Evolutionary conservation across 2,113 vertebrate genomes (phyloP).

Genomic region (Polypterus bichir): DNA sequence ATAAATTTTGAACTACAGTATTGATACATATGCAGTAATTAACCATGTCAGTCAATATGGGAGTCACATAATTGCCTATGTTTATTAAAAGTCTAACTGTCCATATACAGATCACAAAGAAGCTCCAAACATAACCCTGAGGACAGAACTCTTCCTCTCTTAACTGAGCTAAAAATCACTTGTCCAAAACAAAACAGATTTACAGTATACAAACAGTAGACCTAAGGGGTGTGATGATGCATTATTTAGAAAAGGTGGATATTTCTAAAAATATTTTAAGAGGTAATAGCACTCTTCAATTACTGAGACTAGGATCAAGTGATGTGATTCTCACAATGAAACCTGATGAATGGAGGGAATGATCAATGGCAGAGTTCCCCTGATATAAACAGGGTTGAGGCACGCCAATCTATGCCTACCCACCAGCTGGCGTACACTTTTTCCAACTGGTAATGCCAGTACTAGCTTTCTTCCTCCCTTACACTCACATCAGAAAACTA

Average conservation of each 20-base stretch:
- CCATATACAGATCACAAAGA: not conserved
- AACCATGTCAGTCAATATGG: slow-evolving; percentile 78
- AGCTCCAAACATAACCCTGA: no score
- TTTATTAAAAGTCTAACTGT: slow-evolving; percentile 54
- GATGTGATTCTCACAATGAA: no score
- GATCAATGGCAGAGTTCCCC: no score
- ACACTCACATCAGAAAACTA: not conserved
- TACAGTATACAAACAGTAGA: not conserved
- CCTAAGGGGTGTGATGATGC: not conserved
- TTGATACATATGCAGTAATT: slow-evolving; percentile 53
- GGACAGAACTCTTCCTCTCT: not conserved
- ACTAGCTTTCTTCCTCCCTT: not conserved
- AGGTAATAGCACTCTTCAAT: no score
- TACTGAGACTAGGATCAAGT: no score
- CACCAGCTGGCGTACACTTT: no score
- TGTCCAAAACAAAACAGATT: not conserved
- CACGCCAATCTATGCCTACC: no score
- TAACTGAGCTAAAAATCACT: not conserved
- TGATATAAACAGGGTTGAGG: no score
- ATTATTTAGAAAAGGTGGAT: not conserved
- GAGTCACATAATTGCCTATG: slow-evolving; percentile 76
- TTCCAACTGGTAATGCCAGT: no score
- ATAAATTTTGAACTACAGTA: no score
- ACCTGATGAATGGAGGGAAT: no score
- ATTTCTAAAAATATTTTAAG: no score